Percentiles rank a stretch among this genome's conserved stretches.
Evolutionary conservation across 2,113 vertebrate genomes (phyloP).

Genomic region (Beaufortia kweichowensis): DNA sequence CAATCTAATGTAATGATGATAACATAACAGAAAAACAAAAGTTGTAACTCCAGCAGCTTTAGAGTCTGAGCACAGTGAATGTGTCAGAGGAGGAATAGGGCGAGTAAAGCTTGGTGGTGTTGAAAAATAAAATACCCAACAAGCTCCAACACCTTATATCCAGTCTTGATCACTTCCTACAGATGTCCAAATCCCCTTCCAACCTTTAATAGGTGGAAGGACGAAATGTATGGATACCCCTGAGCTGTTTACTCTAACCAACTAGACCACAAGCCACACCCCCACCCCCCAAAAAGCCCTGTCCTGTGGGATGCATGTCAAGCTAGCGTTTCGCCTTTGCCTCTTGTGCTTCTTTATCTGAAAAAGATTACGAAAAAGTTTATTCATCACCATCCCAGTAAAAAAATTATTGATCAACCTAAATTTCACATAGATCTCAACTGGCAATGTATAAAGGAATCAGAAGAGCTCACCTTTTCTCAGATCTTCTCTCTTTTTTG

Average conservation of each 20-base stretch:
- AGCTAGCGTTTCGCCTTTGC: slow-evolving; percentile 72
- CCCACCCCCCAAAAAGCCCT: slow-evolving; percentile 53
- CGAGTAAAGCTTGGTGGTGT: slow-evolving; percentile 19
- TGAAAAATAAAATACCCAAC: slow-evolving; percentile 57
- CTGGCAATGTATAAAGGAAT: too few species aligned
- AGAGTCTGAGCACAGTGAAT: slow-evolving; percentile 64
- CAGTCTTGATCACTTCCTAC: slow-evolving; percentile 48
- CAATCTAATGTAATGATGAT: slow-evolving; percentile 50
- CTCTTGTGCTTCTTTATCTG: slow-evolving; percentile 69
- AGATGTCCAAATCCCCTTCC: slow-evolving; percentile 48
- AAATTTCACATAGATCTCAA: too few species aligned
- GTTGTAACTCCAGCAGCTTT: slow-evolving; percentile 67
- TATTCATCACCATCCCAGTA: not conserved
- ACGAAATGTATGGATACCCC: slow-evolving; percentile 61
- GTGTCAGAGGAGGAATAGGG: slow-evolving; percentile 56
- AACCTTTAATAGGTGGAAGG: slow-evolving; percentile 52
- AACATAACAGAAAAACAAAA: slow-evolving; percentile 50
- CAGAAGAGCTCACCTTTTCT: slow-evolving; percentile 79
- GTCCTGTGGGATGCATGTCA: slow-evolving; percentile 21
- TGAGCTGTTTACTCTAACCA: slow-evolving; percentile 59
- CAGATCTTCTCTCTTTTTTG: slow-evolving; percentile 74
- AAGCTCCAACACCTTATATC: slow-evolving; percentile 60
- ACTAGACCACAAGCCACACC: slow-evolving; percentile 55
- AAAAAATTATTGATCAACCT: too few species aligned
- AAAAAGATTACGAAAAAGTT: slow-evolving; percentile 33